Conservation (phyloP, 2,888 invertebrate genomes). For the Zygaena filipendulae region DNA sequence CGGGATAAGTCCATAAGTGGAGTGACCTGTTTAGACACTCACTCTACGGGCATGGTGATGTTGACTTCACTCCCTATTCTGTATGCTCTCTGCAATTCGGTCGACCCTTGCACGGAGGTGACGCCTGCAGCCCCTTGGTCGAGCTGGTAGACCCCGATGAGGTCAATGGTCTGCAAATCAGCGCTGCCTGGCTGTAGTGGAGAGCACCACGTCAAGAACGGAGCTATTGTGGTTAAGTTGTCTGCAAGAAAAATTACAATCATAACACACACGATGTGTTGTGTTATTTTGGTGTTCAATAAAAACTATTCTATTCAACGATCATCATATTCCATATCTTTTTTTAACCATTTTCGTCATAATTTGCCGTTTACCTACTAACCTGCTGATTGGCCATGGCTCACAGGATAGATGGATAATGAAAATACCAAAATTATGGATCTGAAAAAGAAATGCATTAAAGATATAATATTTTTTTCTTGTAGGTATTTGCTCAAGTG, state of each 20-base stretch:
- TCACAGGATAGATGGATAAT: slow-evolving; percentile 3
- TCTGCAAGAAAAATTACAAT: slow-evolving; percentile 21
- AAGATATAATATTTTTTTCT: too few species aligned
- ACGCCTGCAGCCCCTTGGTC: slow-evolving; percentile 76
- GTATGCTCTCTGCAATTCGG: slow-evolving; percentile 82
- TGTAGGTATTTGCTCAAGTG: too few species aligned
- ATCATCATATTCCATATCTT: too few species aligned
- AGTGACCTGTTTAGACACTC: slow-evolving; percentile 21
- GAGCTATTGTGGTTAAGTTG: slow-evolving; percentile 26
- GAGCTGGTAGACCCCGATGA: slow-evolving; percentile 80
- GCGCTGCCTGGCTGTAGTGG: slow-evolving; percentile 73
- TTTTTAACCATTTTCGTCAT: too few species aligned
- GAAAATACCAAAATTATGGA: slow-evolving; percentile 5
- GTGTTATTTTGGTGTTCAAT: neutral
- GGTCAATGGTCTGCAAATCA: slow-evolving; percentile 83
- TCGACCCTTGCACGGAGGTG: slow-evolving; percentile 78
- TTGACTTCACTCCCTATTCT: slow-evolving; percentile 79
- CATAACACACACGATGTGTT: neutral
- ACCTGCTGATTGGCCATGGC: slow-evolving; percentile 11
- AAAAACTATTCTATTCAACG: too few species aligned
- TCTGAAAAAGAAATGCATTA: slow-evolving; percentile 7
- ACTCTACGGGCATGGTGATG: slow-evolving; percentile 79
- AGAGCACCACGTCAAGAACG: slow-evolving; percentile 30
- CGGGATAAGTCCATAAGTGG: neutral
- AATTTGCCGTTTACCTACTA: too few species aligned